A percentile compares a stretch with the other conserved stretches of the same genome.
phyloP scores from a whole-genome alignment of 2,113 vertebrate species.

The Psittacus erithacus region DNA sequence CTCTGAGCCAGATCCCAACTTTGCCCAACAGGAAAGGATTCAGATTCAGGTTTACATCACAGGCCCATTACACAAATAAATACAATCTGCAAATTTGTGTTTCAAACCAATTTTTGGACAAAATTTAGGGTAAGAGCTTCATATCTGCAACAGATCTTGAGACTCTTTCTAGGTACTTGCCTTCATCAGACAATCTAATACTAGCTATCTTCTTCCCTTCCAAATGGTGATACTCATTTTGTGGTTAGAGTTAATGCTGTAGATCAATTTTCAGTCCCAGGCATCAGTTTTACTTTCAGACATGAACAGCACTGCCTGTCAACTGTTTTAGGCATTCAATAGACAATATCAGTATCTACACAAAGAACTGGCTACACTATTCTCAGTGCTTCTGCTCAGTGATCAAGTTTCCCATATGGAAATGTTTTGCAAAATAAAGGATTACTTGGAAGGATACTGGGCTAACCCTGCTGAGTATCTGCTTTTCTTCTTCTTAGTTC shows the following conservation, averaged over 20 bases:
- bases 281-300: constrained; percentile 23
- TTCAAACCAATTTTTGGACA: neutral
- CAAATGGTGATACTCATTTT: neutral
- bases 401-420: constrained; percentile 42
- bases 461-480: constrained; percentile 62
- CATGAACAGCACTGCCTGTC: neutral
- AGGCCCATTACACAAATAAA: neutral
- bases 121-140: neutral
- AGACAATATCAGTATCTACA: neutral
- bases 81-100: neutral
- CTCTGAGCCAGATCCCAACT: neutral
- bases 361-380: neutral
- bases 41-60: neutral
- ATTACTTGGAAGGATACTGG: constrained; percentile 51
- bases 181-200: neutral
- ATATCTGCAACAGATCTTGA: neutral
- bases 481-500: constrained; percentile 59
- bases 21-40: neutral
- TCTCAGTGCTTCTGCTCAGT: constrained; percentile 15
- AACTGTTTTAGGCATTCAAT: neutral
- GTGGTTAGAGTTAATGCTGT: neutral
- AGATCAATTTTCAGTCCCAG: constrained; percentile 23
- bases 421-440: constrained; percentile 56
- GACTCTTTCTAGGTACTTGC: neutral
- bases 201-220: neutral